phyloP scores from a whole-genome alignment of 2,113 vertebrate species.

The Lamprologus speciosus region DNA sequence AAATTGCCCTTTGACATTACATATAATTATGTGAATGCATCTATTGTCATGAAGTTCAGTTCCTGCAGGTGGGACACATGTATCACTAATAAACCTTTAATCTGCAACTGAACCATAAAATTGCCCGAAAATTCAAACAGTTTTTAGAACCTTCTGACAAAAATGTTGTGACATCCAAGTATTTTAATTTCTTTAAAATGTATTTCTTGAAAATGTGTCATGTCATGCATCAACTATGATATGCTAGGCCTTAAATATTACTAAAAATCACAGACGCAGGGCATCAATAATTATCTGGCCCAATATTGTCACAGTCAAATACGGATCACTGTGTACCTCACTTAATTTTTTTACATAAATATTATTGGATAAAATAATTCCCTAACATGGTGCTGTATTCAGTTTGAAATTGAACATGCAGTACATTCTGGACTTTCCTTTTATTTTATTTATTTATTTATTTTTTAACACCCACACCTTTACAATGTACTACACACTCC shows the following conservation, averaged over 20 bases:
- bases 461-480: background rate
- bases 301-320: background rate
- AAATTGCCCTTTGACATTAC: background rate
- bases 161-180: background rate
- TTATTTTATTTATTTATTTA: accelerated
- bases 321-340: background rate
- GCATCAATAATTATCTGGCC: background rate
- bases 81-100: background rate
- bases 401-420: background rate
- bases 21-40: background rate
- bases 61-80: background rate
- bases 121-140: accelerated
- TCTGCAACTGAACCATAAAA: background rate
- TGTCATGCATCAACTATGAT: background rate
- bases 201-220: background rate
- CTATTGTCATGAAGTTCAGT: background rate
- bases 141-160: background rate
- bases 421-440: background rate
- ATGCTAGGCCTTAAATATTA: background rate
- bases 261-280: background rate
- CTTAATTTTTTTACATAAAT: background rate
- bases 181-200: background rate
- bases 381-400: background rate
- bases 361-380: background rate
- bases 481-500: background rate